These are phyloP conservation scores for Hiodon alosoides DNA, from an alignment of 2,113 vertebrate genomes.

Conservation along the genomic window DNA sequence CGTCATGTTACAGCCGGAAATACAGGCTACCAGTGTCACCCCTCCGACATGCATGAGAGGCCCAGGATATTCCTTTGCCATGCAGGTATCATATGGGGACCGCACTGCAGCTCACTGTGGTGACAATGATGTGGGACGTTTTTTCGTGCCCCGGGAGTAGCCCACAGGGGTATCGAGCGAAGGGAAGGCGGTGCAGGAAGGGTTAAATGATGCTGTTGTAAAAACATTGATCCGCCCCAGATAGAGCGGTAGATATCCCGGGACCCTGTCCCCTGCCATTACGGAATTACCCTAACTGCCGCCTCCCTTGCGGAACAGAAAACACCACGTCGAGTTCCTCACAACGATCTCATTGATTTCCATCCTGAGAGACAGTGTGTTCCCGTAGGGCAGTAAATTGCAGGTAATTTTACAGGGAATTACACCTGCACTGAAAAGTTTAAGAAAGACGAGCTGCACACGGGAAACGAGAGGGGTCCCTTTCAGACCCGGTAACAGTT, in stretches of 20 bases:
- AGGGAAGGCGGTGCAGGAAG: slow-evolving; percentile 29
- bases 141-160: background rate
- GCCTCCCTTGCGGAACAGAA: slow-evolving; percentile 45
- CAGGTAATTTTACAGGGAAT: slow-evolving; percentile 88
- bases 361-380: slow-evolving; percentile 52
- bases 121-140: background rate
- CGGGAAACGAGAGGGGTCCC: too few species aligned
- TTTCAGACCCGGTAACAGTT: too few species aligned
- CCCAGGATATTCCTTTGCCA: too few species aligned
- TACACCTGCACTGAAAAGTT: slow-evolving; percentile 93
- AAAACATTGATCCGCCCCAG: slow-evolving; percentile 63
- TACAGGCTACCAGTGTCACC: too few species aligned
- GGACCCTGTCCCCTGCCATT: slow-evolving; percentile 51
- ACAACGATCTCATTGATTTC: slow-evolving; percentile 62
- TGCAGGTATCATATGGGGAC: too few species aligned
- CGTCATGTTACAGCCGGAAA: too few species aligned
- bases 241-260: slow-evolving; percentile 55
- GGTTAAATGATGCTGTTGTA: slow-evolving; percentile 62
- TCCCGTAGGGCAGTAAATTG: slow-evolving; percentile 87
- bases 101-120: background rate
- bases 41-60: too few species aligned
- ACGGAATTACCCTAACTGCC: slow-evolving; percentile 67
- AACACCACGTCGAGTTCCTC: slow-evolving; percentile 49
- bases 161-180: slow-evolving; percentile 4
- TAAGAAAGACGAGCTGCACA: slow-evolving; percentile 55